Evolutionary conservation across 2,797 vertebrate species (phyloP).

Genomic region (Loriculus beryllinus): DNA sequence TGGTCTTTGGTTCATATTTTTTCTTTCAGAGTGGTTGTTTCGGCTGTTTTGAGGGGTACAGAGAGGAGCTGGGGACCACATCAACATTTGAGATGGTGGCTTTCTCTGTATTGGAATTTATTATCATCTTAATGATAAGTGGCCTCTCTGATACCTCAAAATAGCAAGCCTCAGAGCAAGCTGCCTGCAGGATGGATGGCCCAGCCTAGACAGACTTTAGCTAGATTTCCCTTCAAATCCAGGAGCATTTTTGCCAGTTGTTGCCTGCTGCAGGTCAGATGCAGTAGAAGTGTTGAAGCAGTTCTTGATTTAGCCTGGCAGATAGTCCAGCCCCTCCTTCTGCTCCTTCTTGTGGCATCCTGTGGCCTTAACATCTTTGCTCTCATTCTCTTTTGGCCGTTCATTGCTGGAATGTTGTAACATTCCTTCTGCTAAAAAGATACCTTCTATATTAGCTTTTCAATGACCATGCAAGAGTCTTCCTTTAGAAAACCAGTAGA

Average conservation of each 20-base stretch:
- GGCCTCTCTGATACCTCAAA: constrained; percentile 10
- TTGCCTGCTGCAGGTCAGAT: constrained; percentile 20
- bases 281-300: not conserved
- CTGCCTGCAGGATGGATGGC: constrained; percentile 56
- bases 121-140: constrained; percentile 27
- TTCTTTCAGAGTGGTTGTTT: not conserved
- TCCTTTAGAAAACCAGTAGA: not conserved
- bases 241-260: constrained; percentile 22
- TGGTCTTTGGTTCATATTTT: not conserved
- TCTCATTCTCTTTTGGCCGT: not conserved
- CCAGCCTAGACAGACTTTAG: not conserved
- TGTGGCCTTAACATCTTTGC: not conserved
- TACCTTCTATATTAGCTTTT: not conserved
- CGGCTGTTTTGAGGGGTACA: not conserved
- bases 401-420: not conserved
- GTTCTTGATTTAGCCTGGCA: constrained; percentile 22
- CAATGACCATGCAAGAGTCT: accelerated
- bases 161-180: constrained; percentile 19
- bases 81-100: not conserved
- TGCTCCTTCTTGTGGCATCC: not conserved
- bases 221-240: not conserved
- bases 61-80: not conserved
- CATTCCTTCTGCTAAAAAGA: not conserved
- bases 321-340: not conserved
- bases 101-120: not conserved